Conservation (phyloP, 2,797 vertebrate genomes). For the Clarias pachynema region DNA sequence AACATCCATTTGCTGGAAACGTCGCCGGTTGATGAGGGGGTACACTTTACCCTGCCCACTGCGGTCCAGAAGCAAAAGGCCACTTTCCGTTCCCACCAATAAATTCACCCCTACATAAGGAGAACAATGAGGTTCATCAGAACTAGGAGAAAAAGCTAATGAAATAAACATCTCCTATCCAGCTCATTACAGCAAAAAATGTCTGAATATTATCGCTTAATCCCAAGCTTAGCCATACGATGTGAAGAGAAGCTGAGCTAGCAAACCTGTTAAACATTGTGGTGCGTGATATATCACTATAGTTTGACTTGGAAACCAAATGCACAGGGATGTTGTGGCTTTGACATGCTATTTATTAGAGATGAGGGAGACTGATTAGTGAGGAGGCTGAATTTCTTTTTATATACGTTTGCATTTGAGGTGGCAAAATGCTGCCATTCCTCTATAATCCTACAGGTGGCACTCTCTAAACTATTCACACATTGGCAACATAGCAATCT, state of each 20-base stretch:
- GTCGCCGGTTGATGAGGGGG: constrained; percentile 84
- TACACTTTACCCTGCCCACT: constrained; percentile 91
- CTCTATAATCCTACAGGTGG: too few species aligned
- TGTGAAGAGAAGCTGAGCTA: not conserved
- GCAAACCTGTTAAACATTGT: too few species aligned
- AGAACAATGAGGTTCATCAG: not conserved
- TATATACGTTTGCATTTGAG: too few species aligned
- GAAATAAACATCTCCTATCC: not conserved
- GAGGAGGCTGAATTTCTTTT: too few species aligned
- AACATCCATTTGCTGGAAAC: constrained; percentile 93
- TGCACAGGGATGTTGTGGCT: not conserved
- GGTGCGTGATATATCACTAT: not conserved
- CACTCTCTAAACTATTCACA: too few species aligned
- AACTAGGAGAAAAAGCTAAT: not conserved
- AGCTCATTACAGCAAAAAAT: not conserved
- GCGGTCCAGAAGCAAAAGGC: constrained; percentile 74
- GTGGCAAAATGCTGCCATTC: too few species aligned
- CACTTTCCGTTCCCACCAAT: constrained; percentile 54
- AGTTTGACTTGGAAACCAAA: not conserved
- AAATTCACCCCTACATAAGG: constrained; percentile 82
- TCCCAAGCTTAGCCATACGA: not conserved
- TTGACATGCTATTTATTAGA: too few species aligned
- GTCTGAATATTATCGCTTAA: too few species aligned
- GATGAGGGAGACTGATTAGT: too few species aligned
- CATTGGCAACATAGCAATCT: too few species aligned